Base-by-base conservation (phyloP, 2,888 invertebrate genomes). In the Leptodirus hochenwartii region DNA sequence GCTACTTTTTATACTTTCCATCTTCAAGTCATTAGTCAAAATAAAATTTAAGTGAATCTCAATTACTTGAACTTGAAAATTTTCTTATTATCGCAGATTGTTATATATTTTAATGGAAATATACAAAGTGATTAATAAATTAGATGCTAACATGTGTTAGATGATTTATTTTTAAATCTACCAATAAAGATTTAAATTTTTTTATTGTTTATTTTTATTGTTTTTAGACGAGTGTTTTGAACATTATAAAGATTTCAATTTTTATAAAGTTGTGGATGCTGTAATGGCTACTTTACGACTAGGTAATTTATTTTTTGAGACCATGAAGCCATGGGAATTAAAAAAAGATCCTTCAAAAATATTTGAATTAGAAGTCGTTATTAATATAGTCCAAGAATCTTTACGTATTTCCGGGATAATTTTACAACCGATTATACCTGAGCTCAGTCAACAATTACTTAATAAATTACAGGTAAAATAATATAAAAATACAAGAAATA, bases 251-350 rank as follows among this genome's bases (percentile, higher is more conserved):
- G 64, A 71, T 34, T 76, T 71, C 46, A 73, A 82, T 43, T 79
- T 88, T 56, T 80, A 90, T 59, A 73, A 74, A 54, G 85, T 69
- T 0, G 72, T 81, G 0, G 85, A 91, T 48, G 59, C 66, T 1
- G 67, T 82, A 1, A 73, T 91, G 53, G 58, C 64, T 8, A 65
- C 71, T 1, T 56, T 93, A 8, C 78, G 80, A 45, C 57, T 68
- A 15, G 74, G 82, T 11, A 96, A 98, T 59, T 59, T 69, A 35
- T 84, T 91, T 62, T 76, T 96, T 44, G 81, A 93, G 46, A 59
- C 71, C 3, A 65, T 73, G 41, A 75, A 79, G 50, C 95, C 95
- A 0, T 98, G 96, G 96, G 68, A 75, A 40, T 60, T 95, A 34
- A 68, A 62, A 30, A 79, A 81, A 45, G 49, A 60, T 6, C 53